These are phyloP conservation scores for Cylindroiulus punctatus DNA, from an alignment of 2,888 invertebrate genomes.

Conservation along the genomic window DNA sequence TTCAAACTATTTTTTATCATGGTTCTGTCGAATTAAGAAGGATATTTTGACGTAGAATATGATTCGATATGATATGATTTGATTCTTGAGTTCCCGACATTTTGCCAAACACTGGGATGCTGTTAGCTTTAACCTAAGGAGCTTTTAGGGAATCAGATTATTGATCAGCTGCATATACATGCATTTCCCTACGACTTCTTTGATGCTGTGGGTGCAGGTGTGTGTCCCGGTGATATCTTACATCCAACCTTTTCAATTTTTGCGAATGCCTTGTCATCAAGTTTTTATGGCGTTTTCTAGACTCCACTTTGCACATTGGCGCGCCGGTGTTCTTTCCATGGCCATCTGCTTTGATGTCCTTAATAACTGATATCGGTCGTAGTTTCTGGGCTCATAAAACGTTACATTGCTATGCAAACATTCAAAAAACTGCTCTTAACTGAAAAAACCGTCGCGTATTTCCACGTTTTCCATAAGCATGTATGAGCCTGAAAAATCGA, in stretches of 20 bases:
- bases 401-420: conserved; percentile 28
- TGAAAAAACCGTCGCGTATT: not conserved
- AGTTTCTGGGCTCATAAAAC: not conserved
- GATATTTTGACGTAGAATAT: too few species aligned
- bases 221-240: not conserved
- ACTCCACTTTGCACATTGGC: conserved; percentile 22
- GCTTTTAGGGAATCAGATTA: not conserved
- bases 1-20: too few species aligned
- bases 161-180: not conserved
- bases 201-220: not conserved
- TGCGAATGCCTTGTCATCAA: not conserved
- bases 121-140: not conserved
- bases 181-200: not conserved
- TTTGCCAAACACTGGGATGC: not conserved
- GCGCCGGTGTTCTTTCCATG: not conserved
- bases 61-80: too few species aligned
- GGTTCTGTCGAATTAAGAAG: too few species aligned
- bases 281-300: not conserved
- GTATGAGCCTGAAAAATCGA: not conserved
- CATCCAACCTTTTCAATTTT: conserved; percentile 21
- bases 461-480: not conserved
- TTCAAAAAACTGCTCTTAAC: not conserved
- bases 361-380: conserved; percentile 6
- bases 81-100: not conserved
- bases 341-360: conserved; percentile 14